A percentile compares a stretch with the other conserved stretches of the same genome.
Conservation (phyloP, 2,888 invertebrate species). For the Gryllus longicercus region DNA sequence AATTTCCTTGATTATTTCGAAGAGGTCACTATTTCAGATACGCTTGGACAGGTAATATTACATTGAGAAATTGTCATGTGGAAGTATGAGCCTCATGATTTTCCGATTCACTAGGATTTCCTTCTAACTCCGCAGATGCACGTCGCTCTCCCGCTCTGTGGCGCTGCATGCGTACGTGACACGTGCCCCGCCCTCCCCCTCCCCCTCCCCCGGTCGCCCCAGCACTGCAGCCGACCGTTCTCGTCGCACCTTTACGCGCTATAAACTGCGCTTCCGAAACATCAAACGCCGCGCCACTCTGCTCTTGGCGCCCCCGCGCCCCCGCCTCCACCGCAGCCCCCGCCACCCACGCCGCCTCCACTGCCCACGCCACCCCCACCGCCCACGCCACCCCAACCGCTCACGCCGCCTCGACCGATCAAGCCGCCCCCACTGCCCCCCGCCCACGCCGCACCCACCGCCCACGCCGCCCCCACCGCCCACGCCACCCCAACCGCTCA, state of each 20-base stretch:
- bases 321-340: no score
- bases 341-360: not conserved
- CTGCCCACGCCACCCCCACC: no score
- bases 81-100: no score
- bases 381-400: not conserved
- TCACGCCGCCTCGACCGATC: not conserved
- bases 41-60: no score
- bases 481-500: not conserved
- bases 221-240: not conserved
- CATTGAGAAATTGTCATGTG: no score
- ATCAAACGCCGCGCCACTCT: not conserved
- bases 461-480: not conserved
- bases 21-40: no score
- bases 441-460: not conserved
- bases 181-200: not conserved
- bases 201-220: not conserved
- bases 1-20: no score
- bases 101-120: no score
- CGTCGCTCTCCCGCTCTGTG: no score
- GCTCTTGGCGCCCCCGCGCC: not conserved
- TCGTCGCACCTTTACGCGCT: slow-evolving; percentile 11
- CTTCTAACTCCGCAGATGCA: no score
- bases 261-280: not conserved
- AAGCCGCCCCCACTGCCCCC: not conserved
- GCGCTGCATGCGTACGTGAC: not conserved